phyloP scores from a whole-genome alignment of 2,888 invertebrate species.

The Napeogenes inachia region DNA sequence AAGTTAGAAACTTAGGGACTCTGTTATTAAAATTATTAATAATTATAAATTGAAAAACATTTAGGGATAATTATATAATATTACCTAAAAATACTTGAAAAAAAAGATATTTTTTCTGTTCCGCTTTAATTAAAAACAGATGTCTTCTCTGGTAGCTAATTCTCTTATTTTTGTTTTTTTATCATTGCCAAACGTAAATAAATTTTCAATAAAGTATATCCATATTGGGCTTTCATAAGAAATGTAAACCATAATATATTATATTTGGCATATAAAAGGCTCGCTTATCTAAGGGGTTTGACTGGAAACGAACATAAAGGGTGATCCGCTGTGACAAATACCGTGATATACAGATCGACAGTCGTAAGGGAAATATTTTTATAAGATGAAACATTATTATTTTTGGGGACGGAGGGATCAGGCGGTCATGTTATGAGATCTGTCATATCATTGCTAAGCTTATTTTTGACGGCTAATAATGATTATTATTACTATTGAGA shows the following conservation, averaged over 20 bases:
- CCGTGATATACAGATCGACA: slow-evolving; percentile 76
- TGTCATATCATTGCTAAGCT: slow-evolving; percentile 48
- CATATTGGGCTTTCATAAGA: slow-evolving; percentile 51
- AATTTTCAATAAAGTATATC: slow-evolving; percentile 38
- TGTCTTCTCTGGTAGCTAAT: not conserved
- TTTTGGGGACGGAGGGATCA: slow-evolving; percentile 73
- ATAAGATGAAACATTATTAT: slow-evolving; percentile 79
- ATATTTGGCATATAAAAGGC: slow-evolving; percentile 79
- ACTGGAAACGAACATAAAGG: slow-evolving; percentile 78
- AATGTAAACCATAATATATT: slow-evolving; percentile 78
- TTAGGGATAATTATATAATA: not conserved
- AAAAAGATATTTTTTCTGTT: too few relatives aligned
- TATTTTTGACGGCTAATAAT: slow-evolving; percentile 19
- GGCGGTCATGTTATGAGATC: slow-evolving; percentile 67
- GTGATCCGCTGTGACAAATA: slow-evolving; percentile 79
- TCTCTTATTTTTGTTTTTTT: not conserved
- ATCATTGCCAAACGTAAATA: too few relatives aligned
- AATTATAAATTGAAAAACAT: not conserved
- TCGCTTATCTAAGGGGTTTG: slow-evolving; percentile 79
- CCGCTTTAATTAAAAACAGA: too few relatives aligned
- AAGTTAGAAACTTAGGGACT: slow-evolving; percentile 42
- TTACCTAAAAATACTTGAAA: too few relatives aligned
- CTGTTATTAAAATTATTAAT: slow-evolving; percentile 2
- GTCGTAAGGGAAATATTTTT: slow-evolving; percentile 77
- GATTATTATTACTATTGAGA: not conserved